A percentile compares a stretch with the other conserved stretches of the same genome.
These are phyloP conservation scores for Sisyra terminalis DNA, from an alignment of 2,888 invertebrate genomes.

Conservation along the genomic window DNA sequence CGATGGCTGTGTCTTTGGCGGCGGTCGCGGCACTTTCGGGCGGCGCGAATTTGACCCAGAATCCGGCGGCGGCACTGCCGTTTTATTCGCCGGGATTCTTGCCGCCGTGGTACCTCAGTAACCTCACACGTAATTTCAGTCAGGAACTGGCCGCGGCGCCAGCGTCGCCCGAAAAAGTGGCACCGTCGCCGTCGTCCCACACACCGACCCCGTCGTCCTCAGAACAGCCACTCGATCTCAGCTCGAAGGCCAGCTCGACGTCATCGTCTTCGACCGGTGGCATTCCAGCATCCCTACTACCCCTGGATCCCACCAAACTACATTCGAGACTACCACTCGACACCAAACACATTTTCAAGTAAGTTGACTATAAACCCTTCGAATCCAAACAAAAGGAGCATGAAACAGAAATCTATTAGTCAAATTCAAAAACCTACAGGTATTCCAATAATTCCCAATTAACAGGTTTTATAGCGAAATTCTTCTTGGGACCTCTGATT, in stretches of 20 bases:
- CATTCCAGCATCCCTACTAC: conserved; percentile 12
- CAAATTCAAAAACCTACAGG: no score
- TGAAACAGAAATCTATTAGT: background rate
- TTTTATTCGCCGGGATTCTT: conserved; percentile 23
- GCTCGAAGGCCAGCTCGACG: conserved; percentile 51
- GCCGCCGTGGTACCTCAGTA: conserved; percentile 27
- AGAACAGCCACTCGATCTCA: conserved; percentile 75
- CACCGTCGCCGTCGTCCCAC: conserved; percentile 28
- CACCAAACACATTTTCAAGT: conserved; percentile 50
- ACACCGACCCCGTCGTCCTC: conserved; percentile 24
- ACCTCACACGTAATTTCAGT: conserved; percentile 32
- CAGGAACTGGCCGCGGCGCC: conserved; percentile 21
- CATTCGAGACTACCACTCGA: conserved; percentile 21
- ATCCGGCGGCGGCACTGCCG: conserved; percentile 16
- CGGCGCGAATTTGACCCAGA: conserved; percentile 9
- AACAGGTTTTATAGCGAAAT: no score
- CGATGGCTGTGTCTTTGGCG: conserved; percentile 49
- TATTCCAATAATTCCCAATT: no score
- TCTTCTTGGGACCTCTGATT: no score
- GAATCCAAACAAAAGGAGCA: no score
- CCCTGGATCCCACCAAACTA: conserved; percentile 16
- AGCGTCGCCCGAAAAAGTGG: conserved; percentile 22
- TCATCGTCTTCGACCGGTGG: conserved; percentile 15
- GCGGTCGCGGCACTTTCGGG: conserved; percentile 48
- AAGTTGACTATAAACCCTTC: conserved; percentile 28